phyloP scores from a whole-genome alignment of 35 echinoderm and acorn worm genomes.

The Lytechinus variegatus region DNA sequence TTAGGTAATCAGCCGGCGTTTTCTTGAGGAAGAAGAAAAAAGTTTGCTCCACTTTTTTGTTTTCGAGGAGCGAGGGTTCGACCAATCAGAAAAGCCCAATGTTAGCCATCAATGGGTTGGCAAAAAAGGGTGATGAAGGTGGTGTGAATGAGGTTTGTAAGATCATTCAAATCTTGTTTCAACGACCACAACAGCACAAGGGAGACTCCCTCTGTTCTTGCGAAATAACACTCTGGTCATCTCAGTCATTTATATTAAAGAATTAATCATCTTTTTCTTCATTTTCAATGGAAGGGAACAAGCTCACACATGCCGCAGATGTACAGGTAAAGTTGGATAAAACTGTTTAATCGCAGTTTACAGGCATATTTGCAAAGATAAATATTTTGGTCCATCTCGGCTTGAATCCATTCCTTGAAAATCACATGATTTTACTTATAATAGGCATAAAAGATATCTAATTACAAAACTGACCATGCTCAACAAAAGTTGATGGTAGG shows the following conservation, averaged over 20 bases:
- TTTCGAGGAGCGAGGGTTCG: not conserved
- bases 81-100: not conserved
- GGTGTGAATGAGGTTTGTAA: not conserved
- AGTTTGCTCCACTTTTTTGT: not conserved
- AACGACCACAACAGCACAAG: not conserved
- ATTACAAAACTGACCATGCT: no score
- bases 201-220: not conserved
- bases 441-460: no score
- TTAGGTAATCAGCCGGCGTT: not conserved
- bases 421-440: no score
- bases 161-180: conserved; percentile 13
- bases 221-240: not conserved
- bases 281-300: conserved; percentile 32
- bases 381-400: not conserved
- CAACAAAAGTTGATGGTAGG: no score
- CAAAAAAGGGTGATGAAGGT: not conserved
- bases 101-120: not conserved
- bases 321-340: not conserved
- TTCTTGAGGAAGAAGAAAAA: not conserved
- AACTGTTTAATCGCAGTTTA: not conserved
- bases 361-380: not conserved
- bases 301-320: conserved; percentile 29
- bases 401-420: not conserved
- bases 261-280: not conserved
- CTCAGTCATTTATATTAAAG: not conserved